Evolutionary conservation across 2,888 invertebrate species (phyloP), one percentile per base, ranked within the genome.

Genomic region (Physocephala rufipes): DNA sequence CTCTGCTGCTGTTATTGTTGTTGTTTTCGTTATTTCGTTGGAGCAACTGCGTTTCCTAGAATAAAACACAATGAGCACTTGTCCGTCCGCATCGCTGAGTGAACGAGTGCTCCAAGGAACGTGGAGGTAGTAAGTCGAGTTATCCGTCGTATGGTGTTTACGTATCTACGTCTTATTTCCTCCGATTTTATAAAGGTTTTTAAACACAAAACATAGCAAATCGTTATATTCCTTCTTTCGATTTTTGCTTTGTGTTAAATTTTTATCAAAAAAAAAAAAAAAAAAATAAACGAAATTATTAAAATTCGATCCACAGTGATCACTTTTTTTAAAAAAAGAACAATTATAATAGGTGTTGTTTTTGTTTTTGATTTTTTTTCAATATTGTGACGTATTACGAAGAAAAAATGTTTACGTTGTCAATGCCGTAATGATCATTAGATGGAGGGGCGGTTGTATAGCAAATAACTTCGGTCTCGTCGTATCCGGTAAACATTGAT

Each of bases 31-130:
- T n/a, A n/a, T 7, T 7, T 36, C 4, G 36, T 7, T 36, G 5
- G 36, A 36, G 4, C 36, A 4, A 36, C 36, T 36, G 36, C 36
- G 4, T 36, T 9, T 4, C 58, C 26, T 24, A 58, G 26, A 58
- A 58, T 26, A 28, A 16, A 43, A 43, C 62, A 19, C 28, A 5
- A 47, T 21, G 53, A 65, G 51, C 53, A 49, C 15, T 65, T 16
- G 49, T 28, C 28, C 12, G 49, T 28, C 28, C 12, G 26, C 16
- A n/a, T 63, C 19, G 9, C 16, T 47, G 51, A 28, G 49, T 55
- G 30, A 43, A 30, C 58, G 68, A 72, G 71, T 72, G 67, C 68
- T 59, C 58, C 47, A 47, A 72, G 65, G 65, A 72, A 68, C 71
- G 71, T 68, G 68, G 58, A 68, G 68, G 47, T 30, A 58, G 21